These are phyloP conservation scores for Thunnus thynnus DNA, from an alignment of 2,113 vertebrate genomes.

Conservation along the genomic window DNA sequence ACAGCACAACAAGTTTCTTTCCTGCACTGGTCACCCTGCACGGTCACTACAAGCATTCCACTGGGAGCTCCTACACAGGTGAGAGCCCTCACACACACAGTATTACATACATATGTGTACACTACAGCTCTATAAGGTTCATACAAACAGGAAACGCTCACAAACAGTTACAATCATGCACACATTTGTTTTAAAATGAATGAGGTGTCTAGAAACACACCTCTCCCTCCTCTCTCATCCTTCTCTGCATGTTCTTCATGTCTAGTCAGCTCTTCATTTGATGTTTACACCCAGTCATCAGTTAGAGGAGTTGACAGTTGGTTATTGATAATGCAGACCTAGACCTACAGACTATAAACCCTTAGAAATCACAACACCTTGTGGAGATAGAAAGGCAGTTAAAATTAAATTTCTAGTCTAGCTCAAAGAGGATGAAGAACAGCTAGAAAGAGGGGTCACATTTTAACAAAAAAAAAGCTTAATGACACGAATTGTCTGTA, in stretches of 20 bases:
- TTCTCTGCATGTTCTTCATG: conserved; percentile 9
- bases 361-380: background rate
- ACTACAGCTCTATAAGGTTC: too few relatives aligned
- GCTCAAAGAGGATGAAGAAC: background rate
- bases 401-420: background rate
- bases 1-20: background rate
- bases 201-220: too few relatives aligned
- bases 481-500: background rate
- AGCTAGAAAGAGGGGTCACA: background rate
- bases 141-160: too few relatives aligned
- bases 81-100: background rate
- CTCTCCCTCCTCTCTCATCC: background rate
- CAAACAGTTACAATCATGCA: too few relatives aligned
- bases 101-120: background rate
- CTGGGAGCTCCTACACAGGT: background rate
- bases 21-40: background rate
- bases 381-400: background rate
- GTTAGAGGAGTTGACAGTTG: conserved; percentile 11
- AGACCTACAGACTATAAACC: background rate
- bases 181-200: too few relatives aligned
- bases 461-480: too few relatives aligned
- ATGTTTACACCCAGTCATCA: conserved; percentile 28
- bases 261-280: conserved; percentile 26
- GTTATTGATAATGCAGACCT: conserved; percentile 18
- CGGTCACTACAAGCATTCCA: background rate